Conservation (phyloP, 2,888 invertebrate genomes). For the Rugalucina vietnamica region DNA sequence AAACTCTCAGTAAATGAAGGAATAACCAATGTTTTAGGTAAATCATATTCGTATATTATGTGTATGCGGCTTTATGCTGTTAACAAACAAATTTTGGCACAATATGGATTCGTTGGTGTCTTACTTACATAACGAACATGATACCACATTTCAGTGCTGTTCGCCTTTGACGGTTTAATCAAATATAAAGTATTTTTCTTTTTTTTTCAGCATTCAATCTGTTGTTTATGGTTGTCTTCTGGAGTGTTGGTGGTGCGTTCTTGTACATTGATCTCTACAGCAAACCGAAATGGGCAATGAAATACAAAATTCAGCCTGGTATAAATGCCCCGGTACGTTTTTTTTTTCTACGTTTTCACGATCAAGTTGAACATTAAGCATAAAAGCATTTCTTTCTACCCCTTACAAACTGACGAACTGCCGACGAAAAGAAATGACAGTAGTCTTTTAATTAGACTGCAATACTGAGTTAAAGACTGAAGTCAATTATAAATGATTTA, state of each 20-base stretch:
- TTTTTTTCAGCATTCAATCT: slow-evolving; percentile 47
- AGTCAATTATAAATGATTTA: background rate
- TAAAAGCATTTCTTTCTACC: background rate
- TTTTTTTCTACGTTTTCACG: background rate
- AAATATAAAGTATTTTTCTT: no score
- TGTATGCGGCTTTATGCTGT: background rate
- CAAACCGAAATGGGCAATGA: slow-evolving; percentile 88
- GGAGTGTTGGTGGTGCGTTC: slow-evolving; percentile 90
- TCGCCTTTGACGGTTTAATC: background rate
- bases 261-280: slow-evolving; percentile 90
- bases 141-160: background rate
- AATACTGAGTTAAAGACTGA: background rate
- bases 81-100: background rate
- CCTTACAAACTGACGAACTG: background rate
- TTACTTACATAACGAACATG: background rate
- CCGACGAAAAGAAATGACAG: background rate
- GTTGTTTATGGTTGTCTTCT: slow-evolving; percentile 85
- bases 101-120: background rate
- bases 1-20: slow-evolving; percentile 28
- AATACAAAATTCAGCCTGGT: slow-evolving; percentile 92
- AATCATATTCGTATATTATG: background rate
- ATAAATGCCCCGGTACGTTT: slow-evolving; percentile 91
- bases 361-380: background rate
- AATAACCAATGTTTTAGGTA: slow-evolving; percentile 28
- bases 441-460: background rate